phyloP scores from a whole-genome alignment of 2,888 invertebrate species.

The Drosophila rellima region DNA sequence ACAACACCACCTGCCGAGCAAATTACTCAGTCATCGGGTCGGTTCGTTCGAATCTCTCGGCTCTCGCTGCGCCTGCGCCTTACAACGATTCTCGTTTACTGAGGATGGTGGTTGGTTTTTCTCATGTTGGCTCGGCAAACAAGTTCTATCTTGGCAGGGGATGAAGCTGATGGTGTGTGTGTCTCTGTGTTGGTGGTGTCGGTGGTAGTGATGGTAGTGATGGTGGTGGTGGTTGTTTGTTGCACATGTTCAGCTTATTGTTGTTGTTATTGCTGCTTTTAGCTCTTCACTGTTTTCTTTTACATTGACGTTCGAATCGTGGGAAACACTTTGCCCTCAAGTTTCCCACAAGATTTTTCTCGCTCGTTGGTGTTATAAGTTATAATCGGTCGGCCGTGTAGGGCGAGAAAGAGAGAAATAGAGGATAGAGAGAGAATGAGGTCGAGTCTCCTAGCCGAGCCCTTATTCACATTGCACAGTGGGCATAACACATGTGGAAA shows the following conservation, averaged over 20 bases:
- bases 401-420: constrained; percentile 42
- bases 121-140: constrained; percentile 64
- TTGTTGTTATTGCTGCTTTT: constrained; percentile 55
- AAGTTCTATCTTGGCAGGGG: constrained; percentile 80
- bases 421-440: constrained; percentile 28
- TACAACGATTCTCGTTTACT: constrained; percentile 41
- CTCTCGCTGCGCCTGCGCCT: constrained; percentile 21
- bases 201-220: constrained; percentile 31
- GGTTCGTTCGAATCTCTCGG: constrained; percentile 31
- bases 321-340: constrained; percentile 86
- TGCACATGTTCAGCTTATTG: constrained; percentile 71
- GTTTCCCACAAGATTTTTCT: constrained; percentile 86
- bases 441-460: constrained; percentile 54
- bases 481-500: constrained; percentile 65
- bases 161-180: constrained; percentile 68
- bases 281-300: constrained; percentile 81
- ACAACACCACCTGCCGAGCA: constrained; percentile 73
- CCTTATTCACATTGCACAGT: constrained; percentile 82
- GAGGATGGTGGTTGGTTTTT: constrained; percentile 73
- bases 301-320: constrained; percentile 83
- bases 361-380: constrained; percentile 82
- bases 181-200: constrained; percentile 33
- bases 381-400: constrained; percentile 77
- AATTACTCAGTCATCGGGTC: constrained; percentile 58
- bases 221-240: constrained; percentile 52